Evolutionary conservation across 2,797 vertebrate species (phyloP).

Genomic region (Periparus ater): DNA sequence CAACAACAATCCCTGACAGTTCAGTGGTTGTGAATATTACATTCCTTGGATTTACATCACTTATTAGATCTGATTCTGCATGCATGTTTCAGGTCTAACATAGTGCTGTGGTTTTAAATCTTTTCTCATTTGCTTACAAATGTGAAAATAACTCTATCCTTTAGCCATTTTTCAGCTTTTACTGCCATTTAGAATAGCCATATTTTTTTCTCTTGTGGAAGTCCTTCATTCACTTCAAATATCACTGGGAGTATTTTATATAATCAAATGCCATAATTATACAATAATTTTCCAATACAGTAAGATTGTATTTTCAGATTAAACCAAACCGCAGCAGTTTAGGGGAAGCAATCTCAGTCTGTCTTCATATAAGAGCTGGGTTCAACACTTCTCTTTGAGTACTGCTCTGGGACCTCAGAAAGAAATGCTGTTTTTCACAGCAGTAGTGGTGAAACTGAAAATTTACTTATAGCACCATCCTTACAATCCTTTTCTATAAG

Average conservation of each 20-base stretch:
- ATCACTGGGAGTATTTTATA: background rate
- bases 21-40: background rate
- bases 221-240: background rate
- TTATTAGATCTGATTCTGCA: background rate
- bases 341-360: background rate
- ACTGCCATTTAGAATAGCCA: background rate
- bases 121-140: background rate
- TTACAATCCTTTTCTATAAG: background rate
- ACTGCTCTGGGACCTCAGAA: background rate
- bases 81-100: background rate
- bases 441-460: background rate
- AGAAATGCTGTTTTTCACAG: background rate
- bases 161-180: background rate
- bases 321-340: background rate
- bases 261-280: background rate
- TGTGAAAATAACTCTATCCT: background rate
- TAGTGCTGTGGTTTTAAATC: background rate
- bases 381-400: background rate
- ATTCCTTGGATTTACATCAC: background rate
- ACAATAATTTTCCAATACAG: background rate
- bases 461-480: fast-evolving
- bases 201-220: background rate
- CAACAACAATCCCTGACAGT: background rate
- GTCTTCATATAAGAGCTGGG: background rate
- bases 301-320: background rate